Evolutionary conservation across 2,797 vertebrate genomes (phyloP).

Genomic region (Cirrhinus molitorella): DNA sequence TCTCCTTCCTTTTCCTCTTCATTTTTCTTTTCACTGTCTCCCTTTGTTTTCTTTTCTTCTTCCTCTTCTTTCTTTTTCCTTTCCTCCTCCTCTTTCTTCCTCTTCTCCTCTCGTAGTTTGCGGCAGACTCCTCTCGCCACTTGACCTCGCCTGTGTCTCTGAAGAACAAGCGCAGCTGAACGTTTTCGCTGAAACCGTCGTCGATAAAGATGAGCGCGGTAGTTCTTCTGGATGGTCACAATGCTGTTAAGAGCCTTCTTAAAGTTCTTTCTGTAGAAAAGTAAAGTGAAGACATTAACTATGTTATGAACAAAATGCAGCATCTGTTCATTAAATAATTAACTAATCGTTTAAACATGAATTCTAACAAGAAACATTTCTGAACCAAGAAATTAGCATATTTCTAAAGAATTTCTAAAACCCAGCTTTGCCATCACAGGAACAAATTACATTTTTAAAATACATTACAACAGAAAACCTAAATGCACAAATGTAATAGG

Average conservation of each 20-base stretch:
- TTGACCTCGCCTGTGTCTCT: slow-evolving; percentile 88
- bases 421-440: neutral
- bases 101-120: slow-evolving; percentile 82
- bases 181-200: slow-evolving; percentile 77
- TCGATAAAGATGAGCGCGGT: slow-evolving; percentile 82
- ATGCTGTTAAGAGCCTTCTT: slow-evolving; percentile 79
- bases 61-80: slow-evolving; percentile 69
- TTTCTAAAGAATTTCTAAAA: neutral
- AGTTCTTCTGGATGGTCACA: slow-evolving; percentile 88
- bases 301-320: too few species aligned
- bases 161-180: slow-evolving; percentile 80
- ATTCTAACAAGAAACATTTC: too few species aligned
- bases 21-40: slow-evolving; percentile 60
- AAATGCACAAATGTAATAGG: neutral
- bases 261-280: slow-evolving; percentile 85
- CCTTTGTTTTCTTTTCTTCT: slow-evolving; percentile 70
- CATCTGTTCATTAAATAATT: too few species aligned
- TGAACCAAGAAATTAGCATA: too few species aligned
- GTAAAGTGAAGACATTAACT: too few species aligned
- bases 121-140: slow-evolving; percentile 80
- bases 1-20: slow-evolving; percentile 35
- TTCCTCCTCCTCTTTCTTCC: slow-evolving; percentile 75
- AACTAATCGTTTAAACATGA: too few species aligned
- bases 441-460: neutral
- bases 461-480: neutral